A percentile compares a stretch with the other conserved stretches of the same genome.
These are phyloP conservation scores for Todus mexicanus DNA, from an alignment of 2,797 vertebrate genomes.

Conservation along the genomic window DNA sequence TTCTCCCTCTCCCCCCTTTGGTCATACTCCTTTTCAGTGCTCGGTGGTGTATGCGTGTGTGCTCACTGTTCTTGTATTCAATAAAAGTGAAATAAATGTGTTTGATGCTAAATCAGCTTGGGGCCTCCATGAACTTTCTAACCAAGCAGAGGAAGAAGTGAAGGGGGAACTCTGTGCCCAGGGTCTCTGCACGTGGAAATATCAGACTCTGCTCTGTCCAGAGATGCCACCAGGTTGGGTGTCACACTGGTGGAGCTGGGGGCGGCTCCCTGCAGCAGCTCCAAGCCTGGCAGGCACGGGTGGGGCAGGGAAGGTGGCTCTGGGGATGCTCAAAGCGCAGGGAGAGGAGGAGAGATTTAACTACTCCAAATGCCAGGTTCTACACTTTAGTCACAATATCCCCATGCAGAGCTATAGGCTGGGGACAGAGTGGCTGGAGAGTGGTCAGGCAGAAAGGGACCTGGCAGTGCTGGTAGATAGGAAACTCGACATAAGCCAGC, in stretches of 20 bases:
- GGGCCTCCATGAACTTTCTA: background rate
- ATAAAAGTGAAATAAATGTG: conserved; percentile 95
- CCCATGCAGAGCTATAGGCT: no score
- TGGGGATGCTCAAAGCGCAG: background rate
- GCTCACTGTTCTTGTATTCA: conserved; percentile 96
- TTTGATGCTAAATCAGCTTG: conserved; percentile 75
- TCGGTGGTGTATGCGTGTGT: conserved; percentile 93
- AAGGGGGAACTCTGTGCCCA: accelerated
- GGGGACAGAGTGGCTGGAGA: no score
- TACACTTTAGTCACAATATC: no score
- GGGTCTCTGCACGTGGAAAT: background rate
- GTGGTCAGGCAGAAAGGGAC: no score
- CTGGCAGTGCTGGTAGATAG: no score
- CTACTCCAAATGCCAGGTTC: no score
- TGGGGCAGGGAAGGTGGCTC: background rate
- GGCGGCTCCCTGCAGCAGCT: accelerated
- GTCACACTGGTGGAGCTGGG: background rate
- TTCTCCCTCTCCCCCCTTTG: conserved; percentile 71
- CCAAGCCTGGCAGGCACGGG: accelerated
- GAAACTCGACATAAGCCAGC: no score
- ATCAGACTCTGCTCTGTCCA: no score
- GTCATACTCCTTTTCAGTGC: conserved; percentile 78
- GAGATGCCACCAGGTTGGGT: background rate
- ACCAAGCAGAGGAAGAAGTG: background rate
- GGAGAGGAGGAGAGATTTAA: no score